phyloP scores from a whole-genome alignment of 2,797 vertebrate species.

The Scolopax bukidnonensis region DNA sequence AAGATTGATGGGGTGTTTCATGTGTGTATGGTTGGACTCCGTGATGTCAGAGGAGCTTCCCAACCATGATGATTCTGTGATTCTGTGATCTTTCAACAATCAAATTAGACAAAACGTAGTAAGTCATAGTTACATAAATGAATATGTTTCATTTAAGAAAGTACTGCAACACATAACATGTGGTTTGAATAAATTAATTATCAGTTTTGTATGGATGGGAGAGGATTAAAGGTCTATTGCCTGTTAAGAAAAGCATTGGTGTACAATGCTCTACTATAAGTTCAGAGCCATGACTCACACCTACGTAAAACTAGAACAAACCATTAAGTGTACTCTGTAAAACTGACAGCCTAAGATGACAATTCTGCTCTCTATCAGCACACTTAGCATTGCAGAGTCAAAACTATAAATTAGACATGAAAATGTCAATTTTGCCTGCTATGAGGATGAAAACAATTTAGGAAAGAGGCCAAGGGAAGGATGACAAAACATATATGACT shows the following conservation, averaged over 20 bases:
- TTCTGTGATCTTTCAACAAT: neutral
- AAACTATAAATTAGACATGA: neutral
- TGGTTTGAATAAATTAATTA: neutral
- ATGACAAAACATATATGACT: neutral
- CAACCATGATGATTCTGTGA: too few species aligned
- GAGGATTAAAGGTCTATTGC: neutral
- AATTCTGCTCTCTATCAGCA: neutral
- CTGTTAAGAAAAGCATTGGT: neutral
- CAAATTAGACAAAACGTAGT: neutral
- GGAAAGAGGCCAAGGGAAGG: neutral
- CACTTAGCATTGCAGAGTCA: neutral
- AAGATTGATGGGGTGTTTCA: too few species aligned
- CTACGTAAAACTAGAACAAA: neutral
- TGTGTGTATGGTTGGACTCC: too few species aligned
- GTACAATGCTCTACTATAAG: neutral
- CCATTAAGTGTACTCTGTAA: neutral
- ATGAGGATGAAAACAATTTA: neutral
- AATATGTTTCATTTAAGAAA: neutral
- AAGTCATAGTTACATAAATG: neutral
- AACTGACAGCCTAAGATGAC: neutral
- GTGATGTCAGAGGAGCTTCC: too few species aligned
- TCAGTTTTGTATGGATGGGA: neutral
- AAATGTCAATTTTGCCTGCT: neutral
- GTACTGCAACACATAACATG: neutral
- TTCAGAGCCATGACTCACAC: neutral